A percentile compares a stretch with the other conserved stretches of the same genome.
These are phyloP conservation scores for Indicator indicator DNA, from an alignment of 2,113 vertebrate species.

Conservation along the genomic window DNA sequence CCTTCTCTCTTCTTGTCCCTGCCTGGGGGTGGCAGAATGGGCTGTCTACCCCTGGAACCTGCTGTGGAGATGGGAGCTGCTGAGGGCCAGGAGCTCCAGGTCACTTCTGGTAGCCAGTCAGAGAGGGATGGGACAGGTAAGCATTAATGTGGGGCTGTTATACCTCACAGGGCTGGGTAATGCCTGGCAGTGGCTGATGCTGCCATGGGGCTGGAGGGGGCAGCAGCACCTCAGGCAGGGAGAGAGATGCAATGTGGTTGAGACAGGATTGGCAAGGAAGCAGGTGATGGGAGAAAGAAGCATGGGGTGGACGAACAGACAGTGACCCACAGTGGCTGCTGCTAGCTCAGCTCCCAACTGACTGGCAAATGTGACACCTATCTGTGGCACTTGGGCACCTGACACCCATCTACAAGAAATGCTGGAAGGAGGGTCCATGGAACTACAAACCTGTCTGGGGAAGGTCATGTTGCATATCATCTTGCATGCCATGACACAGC, in stretches of 20 bases:
- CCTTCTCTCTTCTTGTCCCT: not conserved
- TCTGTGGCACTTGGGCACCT: no score
- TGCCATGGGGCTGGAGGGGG: not conserved
- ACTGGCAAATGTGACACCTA: no score
- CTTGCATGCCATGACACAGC: no score
- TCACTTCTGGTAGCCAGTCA: not conserved
- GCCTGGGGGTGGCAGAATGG: not conserved
- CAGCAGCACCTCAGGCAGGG: not conserved
- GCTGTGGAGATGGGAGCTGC: not conserved
- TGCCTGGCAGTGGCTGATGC: not conserved
- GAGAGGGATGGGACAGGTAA: not conserved
- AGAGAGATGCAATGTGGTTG: not conserved
- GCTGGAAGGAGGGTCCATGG: no score
- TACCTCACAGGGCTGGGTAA: not conserved
- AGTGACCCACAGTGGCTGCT: conserved; percentile 33
- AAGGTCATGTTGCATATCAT: no score
- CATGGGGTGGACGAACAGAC: not conserved
- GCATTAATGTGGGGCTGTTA: rapidly evolving
- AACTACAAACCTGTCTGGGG: no score
- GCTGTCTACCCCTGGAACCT: rapidly evolving
- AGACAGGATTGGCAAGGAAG: not conserved
- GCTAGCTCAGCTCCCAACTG: not conserved
- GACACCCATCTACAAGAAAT: no score
- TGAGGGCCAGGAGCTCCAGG: rapidly evolving
- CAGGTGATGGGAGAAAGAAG: not conserved